These are phyloP conservation scores for Podargus strigoides DNA, from an alignment of 2,797 vertebrate genomes.

Conservation along the genomic window DNA sequence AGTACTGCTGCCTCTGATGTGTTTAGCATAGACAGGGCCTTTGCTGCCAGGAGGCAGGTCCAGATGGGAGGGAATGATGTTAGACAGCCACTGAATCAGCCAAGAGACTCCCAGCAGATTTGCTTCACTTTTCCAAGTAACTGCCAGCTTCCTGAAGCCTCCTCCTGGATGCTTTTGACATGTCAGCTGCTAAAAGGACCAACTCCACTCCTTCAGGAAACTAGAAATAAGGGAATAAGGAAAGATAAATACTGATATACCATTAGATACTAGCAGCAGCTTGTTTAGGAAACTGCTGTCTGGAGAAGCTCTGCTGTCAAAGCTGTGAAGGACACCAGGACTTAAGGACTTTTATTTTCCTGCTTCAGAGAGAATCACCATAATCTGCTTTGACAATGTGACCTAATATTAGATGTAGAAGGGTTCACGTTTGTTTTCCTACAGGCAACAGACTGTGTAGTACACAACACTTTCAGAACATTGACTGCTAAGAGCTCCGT, in stretches of 20 bases:
- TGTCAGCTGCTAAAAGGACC: not conserved
- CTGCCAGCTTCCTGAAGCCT: not conserved
- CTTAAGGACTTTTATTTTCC: not conserved
- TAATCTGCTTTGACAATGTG: not conserved
- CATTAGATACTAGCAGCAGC: not conserved
- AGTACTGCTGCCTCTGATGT: not conserved
- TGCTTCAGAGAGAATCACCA: not conserved
- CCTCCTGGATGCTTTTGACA: not conserved
- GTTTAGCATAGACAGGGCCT: not conserved
- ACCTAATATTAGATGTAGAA: not conserved
- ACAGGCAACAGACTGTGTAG: not conserved
- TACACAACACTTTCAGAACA: not conserved
- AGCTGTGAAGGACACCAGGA: fast-evolving
- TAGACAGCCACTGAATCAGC: not conserved
- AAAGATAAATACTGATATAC: not conserved
- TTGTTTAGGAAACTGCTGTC: not conserved
- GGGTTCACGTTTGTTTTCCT: not conserved
- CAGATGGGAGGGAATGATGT: not conserved
- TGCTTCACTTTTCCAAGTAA: slow-evolving; percentile 6
- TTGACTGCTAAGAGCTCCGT: fast-evolving
- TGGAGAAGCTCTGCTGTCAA: not conserved
- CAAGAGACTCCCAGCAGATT: not conserved
- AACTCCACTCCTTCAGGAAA: not conserved
- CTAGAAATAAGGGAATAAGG: not conserved
- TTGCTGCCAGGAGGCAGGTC: not conserved